Evolutionary conservation across 2,113 vertebrate genomes (phyloP).

Genomic region (Triplophysa rosa): DNA sequence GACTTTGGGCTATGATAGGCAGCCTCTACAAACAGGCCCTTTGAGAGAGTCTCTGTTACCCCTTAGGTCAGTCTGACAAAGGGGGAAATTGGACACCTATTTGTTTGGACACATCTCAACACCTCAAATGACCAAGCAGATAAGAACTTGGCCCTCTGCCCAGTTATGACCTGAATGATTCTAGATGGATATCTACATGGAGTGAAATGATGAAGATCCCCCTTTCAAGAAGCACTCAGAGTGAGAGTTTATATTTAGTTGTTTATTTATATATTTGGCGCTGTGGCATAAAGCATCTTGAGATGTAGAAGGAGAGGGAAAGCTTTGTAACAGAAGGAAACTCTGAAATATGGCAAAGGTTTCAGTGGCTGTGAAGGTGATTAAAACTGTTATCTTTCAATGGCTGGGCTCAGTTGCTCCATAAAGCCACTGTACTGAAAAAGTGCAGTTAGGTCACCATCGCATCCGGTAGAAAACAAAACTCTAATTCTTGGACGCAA

Average conservation of each 20-base stretch:
- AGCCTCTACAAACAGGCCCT: conserved; percentile 47
- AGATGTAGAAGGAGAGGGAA: background rate
- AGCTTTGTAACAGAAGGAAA: conserved; percentile 1
- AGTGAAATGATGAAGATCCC: background rate
- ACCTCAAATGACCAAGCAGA: conserved; percentile 53
- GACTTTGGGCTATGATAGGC: conserved; percentile 38
- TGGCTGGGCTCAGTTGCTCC: background rate
- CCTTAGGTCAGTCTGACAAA: conserved; percentile 41
- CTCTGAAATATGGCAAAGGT: background rate
- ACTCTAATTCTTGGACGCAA: conserved; percentile 64
- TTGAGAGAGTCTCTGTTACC: conserved; percentile 46
- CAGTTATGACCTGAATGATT: conserved; percentile 45
- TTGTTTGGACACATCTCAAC: conserved; percentile 65
- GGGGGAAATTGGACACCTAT: conserved; percentile 62
- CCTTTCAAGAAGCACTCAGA: conserved; percentile 1
- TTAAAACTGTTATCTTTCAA: background rate
- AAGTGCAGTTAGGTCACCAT: conserved; percentile 1
- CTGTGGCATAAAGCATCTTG: background rate
- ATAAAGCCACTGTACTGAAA: background rate
- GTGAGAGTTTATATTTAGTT: background rate
- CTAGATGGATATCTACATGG: conserved; percentile 27
- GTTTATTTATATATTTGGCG: background rate
- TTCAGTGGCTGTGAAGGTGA: background rate
- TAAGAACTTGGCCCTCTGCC: conserved; percentile 41
- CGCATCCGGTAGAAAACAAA: conserved; percentile 41